A percentile compares a stretch with the other conserved stretches of the same genome.
phyloP scores from a whole-genome alignment of 1,140 invertebrate species.

The Drosophila parabipectinata region DNA sequence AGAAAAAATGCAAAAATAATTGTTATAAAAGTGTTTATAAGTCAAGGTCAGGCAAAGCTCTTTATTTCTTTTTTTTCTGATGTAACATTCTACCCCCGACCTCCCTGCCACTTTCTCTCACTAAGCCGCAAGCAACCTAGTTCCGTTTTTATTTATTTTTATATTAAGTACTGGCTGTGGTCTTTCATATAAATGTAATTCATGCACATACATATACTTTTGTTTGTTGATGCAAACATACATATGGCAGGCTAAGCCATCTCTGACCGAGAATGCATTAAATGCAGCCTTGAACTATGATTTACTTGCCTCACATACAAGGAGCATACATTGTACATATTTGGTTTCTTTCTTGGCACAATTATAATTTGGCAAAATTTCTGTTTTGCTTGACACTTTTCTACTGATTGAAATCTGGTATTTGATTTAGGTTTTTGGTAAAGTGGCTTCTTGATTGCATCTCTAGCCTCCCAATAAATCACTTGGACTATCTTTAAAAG shows the following conservation, averaged over 20 bases:
- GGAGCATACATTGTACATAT: not conserved
- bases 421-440: slow-evolving; percentile 36
- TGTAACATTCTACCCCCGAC: slow-evolving; percentile 23
- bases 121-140: slow-evolving; percentile 35
- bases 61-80: slow-evolving; percentile 24
- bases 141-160: slow-evolving; percentile 48
- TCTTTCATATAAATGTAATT: slow-evolving; percentile 15
- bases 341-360: slow-evolving; percentile 39
- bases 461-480: slow-evolving; percentile 4
- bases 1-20: slow-evolving; percentile 46
- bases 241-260: slow-evolving; percentile 28
- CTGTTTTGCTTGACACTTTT: slow-evolving; percentile 39
- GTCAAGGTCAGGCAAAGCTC: slow-evolving; percentile 50
- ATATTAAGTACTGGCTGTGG: slow-evolving; percentile 39
- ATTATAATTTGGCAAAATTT: slow-evolving; percentile 45
- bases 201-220: slow-evolving; percentile 20
- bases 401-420: slow-evolving; percentile 36
- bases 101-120: not conserved
- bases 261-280: slow-evolving; percentile 35
- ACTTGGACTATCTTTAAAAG: not conserved
- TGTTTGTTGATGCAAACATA: slow-evolving; percentile 36
- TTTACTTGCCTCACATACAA: slow-evolving; percentile 22
- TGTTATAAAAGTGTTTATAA: slow-evolving; percentile 61
- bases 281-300: slow-evolving; percentile 51
- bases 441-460: slow-evolving; percentile 26